Evolutionary conservation across 2,888 invertebrate species (phyloP).

Genomic region (Branchipolynoe longqiensis): DNA sequence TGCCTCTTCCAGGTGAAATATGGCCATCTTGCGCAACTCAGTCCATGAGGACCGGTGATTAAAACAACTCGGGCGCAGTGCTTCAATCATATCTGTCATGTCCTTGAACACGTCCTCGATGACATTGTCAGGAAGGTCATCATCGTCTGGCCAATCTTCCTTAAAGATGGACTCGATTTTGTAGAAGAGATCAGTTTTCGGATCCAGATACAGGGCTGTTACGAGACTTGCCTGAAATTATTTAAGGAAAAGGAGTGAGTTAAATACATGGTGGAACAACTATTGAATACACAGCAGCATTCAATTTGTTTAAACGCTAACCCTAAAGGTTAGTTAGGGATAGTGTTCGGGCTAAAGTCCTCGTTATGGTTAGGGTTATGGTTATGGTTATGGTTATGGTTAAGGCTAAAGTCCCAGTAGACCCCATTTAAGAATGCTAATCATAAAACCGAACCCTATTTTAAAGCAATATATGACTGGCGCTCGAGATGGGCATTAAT

Average conservation of each 20-base stretch:
- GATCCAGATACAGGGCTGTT: conserved; percentile 66
- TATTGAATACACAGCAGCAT: no score
- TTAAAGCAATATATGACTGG: no score
- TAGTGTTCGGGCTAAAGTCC: no score
- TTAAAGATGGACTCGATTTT: conserved; percentile 59
- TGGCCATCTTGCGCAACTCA: conserved; percentile 54
- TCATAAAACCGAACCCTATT: no score
- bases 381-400: no score
- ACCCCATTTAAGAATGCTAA: no score
- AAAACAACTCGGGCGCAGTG: conserved; percentile 64
- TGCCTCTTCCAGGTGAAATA: conserved; percentile 58
- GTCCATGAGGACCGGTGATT: conserved; percentile 63
- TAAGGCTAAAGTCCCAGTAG: no score
- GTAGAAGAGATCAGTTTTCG: conserved; percentile 64
- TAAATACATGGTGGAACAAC: no score
- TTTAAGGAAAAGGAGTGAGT: not conserved
- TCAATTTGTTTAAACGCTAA: no score
- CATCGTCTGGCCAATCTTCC: conserved; percentile 36
- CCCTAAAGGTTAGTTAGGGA: no score
- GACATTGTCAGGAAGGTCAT: conserved; percentile 38
- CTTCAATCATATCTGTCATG: conserved; percentile 64
- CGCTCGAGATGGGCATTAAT: no score
- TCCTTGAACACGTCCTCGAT: conserved; percentile 60
- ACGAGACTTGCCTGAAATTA: conserved; percentile 59
- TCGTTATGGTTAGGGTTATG: no score